A percentile compares a stretch with the other conserved stretches of the same genome.
Conservation (phyloP, 2,888 invertebrate genomes). For the Patella ulyssiponensis region DNA sequence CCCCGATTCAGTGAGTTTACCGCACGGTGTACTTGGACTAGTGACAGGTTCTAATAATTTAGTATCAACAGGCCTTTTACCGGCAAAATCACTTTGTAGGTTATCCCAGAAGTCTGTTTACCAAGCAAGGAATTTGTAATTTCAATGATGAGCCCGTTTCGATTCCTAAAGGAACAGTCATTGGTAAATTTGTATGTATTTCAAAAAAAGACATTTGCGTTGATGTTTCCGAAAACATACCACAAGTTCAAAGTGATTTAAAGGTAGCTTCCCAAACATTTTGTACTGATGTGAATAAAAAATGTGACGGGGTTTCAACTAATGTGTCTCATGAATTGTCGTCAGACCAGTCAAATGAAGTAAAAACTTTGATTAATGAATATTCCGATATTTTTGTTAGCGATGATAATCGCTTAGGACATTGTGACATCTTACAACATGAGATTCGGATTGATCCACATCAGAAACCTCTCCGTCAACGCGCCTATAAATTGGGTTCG, state of each 20-base stretch:
- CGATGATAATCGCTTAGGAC: slow-evolving; percentile 6
- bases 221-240: too few relatives aligned
- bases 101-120: not conserved
- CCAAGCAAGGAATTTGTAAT: not conserved
- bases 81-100: not conserved
- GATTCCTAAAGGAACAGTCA: not conserved
- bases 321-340: not conserved
- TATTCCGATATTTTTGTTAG: slow-evolving; percentile 11
- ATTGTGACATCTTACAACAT: too few relatives aligned
- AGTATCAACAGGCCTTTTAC: not conserved
- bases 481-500: too few relatives aligned
- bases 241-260: too few relatives aligned
- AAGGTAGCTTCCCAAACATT: too few relatives aligned
- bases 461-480: too few relatives aligned
- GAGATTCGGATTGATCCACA: too few relatives aligned
- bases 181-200: slow-evolving; percentile 6
- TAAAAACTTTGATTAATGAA: slow-evolving; percentile 8
- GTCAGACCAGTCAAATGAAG: not conserved
- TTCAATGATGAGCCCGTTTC: not conserved
- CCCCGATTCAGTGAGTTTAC: not conserved
- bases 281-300: too few relatives aligned
- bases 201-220: not conserved
- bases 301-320: too few relatives aligned
- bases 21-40: not conserved
- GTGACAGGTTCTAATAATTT: slow-evolving; percentile 8